Evolutionary conservation across 2,797 vertebrate genomes (phyloP).

Genomic region (Sarcophilus harrisii): DNA sequence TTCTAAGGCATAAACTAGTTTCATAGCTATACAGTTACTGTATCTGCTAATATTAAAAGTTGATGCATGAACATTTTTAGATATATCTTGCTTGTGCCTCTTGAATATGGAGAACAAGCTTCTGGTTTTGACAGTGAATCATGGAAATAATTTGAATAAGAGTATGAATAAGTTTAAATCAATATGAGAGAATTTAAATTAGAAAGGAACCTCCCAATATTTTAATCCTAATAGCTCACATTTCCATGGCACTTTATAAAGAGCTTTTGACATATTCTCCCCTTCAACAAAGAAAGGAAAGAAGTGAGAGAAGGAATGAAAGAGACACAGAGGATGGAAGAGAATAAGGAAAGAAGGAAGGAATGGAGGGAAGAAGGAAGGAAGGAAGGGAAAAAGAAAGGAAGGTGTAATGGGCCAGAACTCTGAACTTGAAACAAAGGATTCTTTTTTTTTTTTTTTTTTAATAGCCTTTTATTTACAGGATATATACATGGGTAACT

Average conservation of each 20-base stretch:
- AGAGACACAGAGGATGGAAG: background rate
- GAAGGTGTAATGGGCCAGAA: no score
- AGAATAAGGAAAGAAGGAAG: background rate
- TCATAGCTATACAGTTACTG: slow-evolving; percentile 36
- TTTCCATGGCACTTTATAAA: background rate
- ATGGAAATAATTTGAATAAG: background rate
- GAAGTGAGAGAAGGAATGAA: background rate
- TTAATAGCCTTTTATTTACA: no score
- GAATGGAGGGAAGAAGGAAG: no score
- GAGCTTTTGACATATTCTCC: background rate
- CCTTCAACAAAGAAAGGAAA: background rate
- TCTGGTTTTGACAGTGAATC: background rate
- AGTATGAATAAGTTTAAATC: slow-evolving; percentile 14
- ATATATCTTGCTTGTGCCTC: background rate
- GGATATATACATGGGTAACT: no score
- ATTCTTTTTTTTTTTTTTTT: no score
- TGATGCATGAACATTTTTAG: slow-evolving; percentile 15
- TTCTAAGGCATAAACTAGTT: slow-evolving; percentile 72
- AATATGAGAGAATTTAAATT: slow-evolving; percentile 3
- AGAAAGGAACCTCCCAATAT: slow-evolving; percentile 17
- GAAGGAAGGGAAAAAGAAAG: background rate
- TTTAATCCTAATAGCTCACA: slow-evolving; percentile 5
- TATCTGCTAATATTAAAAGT: slow-evolving; percentile 71
- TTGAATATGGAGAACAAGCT: background rate
- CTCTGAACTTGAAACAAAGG: no score